These are phyloP conservation scores for Leptura quadrifasciata DNA, from an alignment of 2,888 invertebrate genomes.

Conservation along the genomic window DNA sequence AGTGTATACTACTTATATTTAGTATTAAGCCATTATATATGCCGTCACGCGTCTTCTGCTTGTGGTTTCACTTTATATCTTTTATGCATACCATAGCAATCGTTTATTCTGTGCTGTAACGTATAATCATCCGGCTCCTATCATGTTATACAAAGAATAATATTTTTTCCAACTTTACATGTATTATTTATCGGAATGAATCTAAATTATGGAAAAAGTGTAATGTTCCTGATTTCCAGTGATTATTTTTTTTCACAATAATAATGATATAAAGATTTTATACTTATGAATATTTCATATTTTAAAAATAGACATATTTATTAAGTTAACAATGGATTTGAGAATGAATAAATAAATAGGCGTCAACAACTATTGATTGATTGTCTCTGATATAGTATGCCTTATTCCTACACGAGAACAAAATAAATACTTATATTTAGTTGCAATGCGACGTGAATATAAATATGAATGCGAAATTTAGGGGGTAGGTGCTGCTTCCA, in stretches of 20 bases:
- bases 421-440: too few relatives aligned
- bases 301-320: not conserved
- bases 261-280: not conserved
- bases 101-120: constrained; percentile 19
- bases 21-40: constrained; percentile 54
- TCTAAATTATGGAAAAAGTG: not conserved
- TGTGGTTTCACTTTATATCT: constrained; percentile 26
- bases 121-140: constrained; percentile 31
- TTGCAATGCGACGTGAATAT: too few relatives aligned
- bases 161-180: not conserved
- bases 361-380: too few relatives aligned
- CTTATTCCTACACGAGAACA: too few relatives aligned
- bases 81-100: constrained; percentile 21
- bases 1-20: constrained; percentile 43
- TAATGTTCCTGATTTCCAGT: not conserved
- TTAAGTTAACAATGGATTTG: too few relatives aligned
- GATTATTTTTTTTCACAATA: not conserved
- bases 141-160: not conserved
- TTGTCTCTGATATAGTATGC: too few relatives aligned
- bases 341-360: too few relatives aligned
- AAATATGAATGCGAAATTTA: too few relatives aligned
- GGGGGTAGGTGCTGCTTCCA: too few relatives aligned
- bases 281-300: not conserved
- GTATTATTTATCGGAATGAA: not conserved
- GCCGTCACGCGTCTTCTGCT: constrained; percentile 47